Evolutionary conservation across 2,888 invertebrate genomes (phyloP), one percentile per base, ranked within the genome.

Genomic region (Tineola bisselliella): DNA sequence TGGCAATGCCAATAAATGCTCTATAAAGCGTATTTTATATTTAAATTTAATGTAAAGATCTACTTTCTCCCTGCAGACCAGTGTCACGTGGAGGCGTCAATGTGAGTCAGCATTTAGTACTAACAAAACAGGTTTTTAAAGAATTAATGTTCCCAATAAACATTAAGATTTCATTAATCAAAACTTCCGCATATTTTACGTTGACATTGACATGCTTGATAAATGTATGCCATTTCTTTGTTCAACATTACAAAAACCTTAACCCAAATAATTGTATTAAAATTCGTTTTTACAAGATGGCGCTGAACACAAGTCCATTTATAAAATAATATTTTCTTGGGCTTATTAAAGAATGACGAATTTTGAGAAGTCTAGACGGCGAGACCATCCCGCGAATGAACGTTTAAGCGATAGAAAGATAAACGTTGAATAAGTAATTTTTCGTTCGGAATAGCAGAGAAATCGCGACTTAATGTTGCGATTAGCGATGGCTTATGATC

Each of bases 401-500:
- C 10, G 11, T 38, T 38, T 38, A 10, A 38, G 38, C 38, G 38
- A 38, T 38, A 10, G 38, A 38, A 38, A 31, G 31, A 31, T 31
- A 31, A 38, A 38, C 38, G 38, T 38, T 38, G 38, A 38, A 38
- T 38, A 38, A 12, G 38, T 38, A 38, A 12, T 38, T 38, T 48
- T 48, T 48, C 17, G 13, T 48, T 15, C 17, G 17, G 15, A 48
- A 15, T n/a, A 17, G 17, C 13, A 48, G 48, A 15, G 13, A 10
- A 48, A 48, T 17, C 13, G 17, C 17, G 13, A 15, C 48, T 48
- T 48, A 48, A 15, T 48, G 10, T 48, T 13, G n/a, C 48, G 48
- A 48, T 48, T 48, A 48, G 48, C 48, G 15, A 48, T 48, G 48
- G 48, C 48, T 48, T 48, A 48, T 10, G 38, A 38, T 54, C 54